Conservation (phyloP, 2,113 vertebrate species). For the Mastomys coucha region DNA sequence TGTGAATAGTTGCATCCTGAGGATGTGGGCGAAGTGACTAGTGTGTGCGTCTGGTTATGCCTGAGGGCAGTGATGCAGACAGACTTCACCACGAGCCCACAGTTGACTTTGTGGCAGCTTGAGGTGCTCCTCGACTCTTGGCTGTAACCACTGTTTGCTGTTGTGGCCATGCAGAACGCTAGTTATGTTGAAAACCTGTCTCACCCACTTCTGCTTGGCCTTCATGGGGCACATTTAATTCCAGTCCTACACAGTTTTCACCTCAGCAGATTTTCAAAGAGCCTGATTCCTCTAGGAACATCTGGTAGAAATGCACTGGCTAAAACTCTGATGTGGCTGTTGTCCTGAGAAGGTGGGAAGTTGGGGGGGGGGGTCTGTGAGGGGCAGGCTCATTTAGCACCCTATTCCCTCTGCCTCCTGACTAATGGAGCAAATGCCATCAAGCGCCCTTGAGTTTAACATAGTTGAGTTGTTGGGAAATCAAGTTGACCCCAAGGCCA, state of each 20-base stretch:
- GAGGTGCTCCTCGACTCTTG: neutral
- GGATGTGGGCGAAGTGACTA: neutral
- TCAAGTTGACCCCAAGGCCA: neutral
- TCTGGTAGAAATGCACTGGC: no score
- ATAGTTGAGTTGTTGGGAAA: neutral
- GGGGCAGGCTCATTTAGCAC: neutral
- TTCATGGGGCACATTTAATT: neutral
- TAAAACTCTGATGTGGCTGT: neutral
- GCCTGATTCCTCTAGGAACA: neutral
- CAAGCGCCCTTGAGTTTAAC: neutral
- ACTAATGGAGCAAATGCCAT: neutral
- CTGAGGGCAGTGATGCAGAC: no score
- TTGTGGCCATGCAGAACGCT: neutral
- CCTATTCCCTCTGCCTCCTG: neutral
- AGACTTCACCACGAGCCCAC: neutral
- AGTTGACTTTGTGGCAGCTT: neutral
- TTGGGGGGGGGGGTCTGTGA: no score
- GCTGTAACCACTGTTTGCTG: neutral
- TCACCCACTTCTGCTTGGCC: neutral
- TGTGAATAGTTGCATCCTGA: neutral
- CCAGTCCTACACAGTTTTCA: neutral
- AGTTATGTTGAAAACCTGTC: neutral
- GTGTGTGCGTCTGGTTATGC: neutral
- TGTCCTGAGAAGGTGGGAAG: neutral
- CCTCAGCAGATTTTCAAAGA: neutral